phyloP scores from a whole-genome alignment of 2,888 invertebrate genomes.

The Cremastinae sp. region DNA sequence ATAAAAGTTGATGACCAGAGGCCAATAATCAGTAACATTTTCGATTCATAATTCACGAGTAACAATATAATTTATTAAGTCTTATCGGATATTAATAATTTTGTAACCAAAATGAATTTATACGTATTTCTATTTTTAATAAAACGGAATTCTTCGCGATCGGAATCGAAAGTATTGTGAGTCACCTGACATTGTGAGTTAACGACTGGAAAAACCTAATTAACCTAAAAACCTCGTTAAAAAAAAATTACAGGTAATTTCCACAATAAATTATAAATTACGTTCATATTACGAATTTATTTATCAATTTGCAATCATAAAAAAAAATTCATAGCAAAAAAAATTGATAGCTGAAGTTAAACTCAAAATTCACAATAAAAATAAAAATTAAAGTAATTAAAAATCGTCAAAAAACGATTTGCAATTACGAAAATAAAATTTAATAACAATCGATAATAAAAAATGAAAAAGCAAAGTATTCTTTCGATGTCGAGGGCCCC shows the following conservation, averaged over 20 bases:
- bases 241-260: background rate
- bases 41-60: background rate
- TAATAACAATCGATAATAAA: background rate
- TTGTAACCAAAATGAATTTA: no score
- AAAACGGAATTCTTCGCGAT: background rate
- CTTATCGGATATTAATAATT: no score
- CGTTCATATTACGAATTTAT: no score
- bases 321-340: no score
- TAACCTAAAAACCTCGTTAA: background rate
- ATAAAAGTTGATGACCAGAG: no score
- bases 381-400: background rate
- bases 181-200: constrained; percentile 38
- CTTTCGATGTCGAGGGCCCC: constrained; percentile 49
- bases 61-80: background rate
- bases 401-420: background rate
- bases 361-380: no score
- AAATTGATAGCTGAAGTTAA: no score
- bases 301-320: no score
- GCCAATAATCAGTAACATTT: background rate
- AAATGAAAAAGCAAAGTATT: constrained; percentile 1
- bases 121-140: no score
- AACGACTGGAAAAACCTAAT: no score
- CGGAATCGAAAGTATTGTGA: constrained; percentile 34
- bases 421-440: background rate
- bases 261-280: background rate